Percentiles rank a stretch among this genome's conserved stretches.
Conservation (phyloP, 2,888 invertebrate genomes). For the Scaeva pyrastri region DNA sequence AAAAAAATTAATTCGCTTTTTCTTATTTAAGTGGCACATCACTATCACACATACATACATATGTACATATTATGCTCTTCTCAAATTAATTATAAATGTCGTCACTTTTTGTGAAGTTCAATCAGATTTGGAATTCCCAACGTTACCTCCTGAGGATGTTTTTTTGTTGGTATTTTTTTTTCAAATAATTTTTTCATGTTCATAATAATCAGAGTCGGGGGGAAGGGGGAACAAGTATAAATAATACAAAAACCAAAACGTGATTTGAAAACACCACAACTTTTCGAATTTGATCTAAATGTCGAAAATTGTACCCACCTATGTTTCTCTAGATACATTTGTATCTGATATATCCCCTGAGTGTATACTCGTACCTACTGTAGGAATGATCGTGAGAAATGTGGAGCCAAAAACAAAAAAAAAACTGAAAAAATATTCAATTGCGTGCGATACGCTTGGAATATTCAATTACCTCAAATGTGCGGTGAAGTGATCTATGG, state of each 20-base stretch:
- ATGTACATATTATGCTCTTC: background rate
- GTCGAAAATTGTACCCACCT: slow-evolving; percentile 33
- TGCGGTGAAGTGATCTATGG: slow-evolving; percentile 67
- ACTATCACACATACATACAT: no score
- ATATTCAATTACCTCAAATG: slow-evolving; percentile 68
- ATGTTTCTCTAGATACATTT: background rate
- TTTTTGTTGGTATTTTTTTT: slow-evolving; percentile 9
- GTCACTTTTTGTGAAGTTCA: background rate
- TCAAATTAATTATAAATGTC: slow-evolving; percentile 20
- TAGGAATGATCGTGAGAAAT: slow-evolving; percentile 60
- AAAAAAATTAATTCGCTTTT: slow-evolving; percentile 59
- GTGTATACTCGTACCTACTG: background rate
- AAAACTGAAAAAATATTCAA: slow-evolving; percentile 48
- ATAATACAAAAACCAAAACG: slow-evolving; percentile 32
- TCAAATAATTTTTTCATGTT: slow-evolving; percentile 46
- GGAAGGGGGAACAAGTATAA: background rate
- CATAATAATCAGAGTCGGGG: slow-evolving; percentile 53
- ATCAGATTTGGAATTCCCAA: slow-evolving; percentile 44
- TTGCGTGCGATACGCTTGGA: slow-evolving; percentile 60
- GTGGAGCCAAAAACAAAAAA: slow-evolving; percentile 33
- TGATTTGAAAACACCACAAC: slow-evolving; percentile 55
- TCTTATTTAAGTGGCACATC: slow-evolving; percentile 52
- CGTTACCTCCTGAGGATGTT: slow-evolving; percentile 31
- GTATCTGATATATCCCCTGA: no score
- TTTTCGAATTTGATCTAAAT: slow-evolving; percentile 52